Percentiles rank a stretch among this genome's conserved stretches.
Conservation (phyloP, 2,888 invertebrate species). For the Lithosia quadra region DNA sequence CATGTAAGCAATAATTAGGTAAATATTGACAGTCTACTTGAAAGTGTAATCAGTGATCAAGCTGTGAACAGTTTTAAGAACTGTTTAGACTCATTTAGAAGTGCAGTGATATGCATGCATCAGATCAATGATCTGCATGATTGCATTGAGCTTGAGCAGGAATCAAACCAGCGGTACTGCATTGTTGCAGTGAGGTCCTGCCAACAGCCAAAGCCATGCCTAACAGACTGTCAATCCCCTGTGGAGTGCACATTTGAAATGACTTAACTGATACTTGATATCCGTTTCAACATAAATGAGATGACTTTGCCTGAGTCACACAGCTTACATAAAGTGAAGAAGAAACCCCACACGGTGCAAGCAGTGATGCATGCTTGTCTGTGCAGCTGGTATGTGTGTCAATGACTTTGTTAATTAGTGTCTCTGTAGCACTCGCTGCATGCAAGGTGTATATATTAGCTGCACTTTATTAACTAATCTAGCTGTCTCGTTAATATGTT, state of each 20-base stretch:
- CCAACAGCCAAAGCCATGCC: not conserved
- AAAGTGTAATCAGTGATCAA: too few relatives aligned
- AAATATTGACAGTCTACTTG: too few relatives aligned
- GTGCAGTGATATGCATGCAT: too few relatives aligned
- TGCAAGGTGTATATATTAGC: not conserved
- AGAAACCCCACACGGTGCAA: not conserved
- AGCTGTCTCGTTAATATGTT: not conserved
- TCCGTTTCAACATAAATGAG: not conserved
- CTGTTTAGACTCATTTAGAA: too few relatives aligned
- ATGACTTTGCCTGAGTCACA: not conserved
- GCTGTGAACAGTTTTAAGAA: too few relatives aligned
- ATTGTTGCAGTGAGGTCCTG: not conserved
- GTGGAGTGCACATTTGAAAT: not conserved
- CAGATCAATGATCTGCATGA: too few relatives aligned
- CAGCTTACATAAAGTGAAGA: not conserved
- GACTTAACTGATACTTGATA: not conserved
- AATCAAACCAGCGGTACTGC: too few relatives aligned
- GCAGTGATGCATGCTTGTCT: constrained; percentile 17
- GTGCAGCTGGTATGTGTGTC: constrained; percentile 49
- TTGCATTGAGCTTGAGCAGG: too few relatives aligned
- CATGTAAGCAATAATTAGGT: too few relatives aligned
- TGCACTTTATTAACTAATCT: constrained; percentile 11
- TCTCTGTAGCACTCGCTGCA: constrained; percentile 6
- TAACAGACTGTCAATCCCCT: not conserved
- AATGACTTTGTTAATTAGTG: constrained; percentile 57